Conservation (phyloP, 2,113 vertebrate species). For the Tiliqua scincoides region DNA sequence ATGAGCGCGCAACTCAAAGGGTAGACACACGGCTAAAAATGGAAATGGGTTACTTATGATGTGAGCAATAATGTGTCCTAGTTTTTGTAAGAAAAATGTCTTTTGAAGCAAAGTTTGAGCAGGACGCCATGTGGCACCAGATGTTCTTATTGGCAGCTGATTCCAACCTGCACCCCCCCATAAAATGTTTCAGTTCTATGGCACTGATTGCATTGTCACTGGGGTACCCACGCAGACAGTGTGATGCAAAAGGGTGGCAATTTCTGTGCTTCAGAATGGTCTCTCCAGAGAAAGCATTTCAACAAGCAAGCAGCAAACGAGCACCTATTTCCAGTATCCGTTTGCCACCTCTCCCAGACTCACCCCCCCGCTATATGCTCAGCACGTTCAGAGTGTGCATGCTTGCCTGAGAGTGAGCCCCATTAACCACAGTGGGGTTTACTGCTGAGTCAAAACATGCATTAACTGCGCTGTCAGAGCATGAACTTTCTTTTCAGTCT, state of each 20-base stretch:
- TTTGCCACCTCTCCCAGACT: neutral
- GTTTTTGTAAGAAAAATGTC: conserved; percentile 65
- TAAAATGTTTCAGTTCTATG: conserved; percentile 59
- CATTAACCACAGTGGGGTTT: too few relatives aligned
- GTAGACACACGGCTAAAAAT: conserved; percentile 68
- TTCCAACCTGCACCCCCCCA: conserved; percentile 57
- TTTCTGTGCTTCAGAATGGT: conserved; percentile 28
- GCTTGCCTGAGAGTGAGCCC: too few relatives aligned
- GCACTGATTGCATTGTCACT: conserved; percentile 67
- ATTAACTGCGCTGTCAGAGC: neutral
- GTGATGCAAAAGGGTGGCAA: conserved; percentile 54
- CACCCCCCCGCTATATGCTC: too few relatives aligned
- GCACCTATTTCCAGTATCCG: conserved; percentile 23
- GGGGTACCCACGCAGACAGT: conserved; percentile 43
- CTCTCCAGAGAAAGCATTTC: conserved; percentile 1
- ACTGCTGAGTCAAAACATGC: too few relatives aligned
- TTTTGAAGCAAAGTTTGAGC: conserved; percentile 68
- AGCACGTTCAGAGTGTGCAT: neutral
- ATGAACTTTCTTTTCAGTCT: neutral
- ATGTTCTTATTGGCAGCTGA: conserved; percentile 70
- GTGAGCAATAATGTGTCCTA: conserved; percentile 69
- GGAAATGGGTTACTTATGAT: conserved; percentile 71
- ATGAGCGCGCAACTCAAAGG: conserved; percentile 60
- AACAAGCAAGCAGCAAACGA: conserved; percentile 37
- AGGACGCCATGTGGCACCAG: conserved; percentile 55